Percentiles rank a stretch among this genome's conserved stretches.
phyloP scores from a whole-genome alignment of 2,888 invertebrate species.

The Crematogaster levior region DNA sequence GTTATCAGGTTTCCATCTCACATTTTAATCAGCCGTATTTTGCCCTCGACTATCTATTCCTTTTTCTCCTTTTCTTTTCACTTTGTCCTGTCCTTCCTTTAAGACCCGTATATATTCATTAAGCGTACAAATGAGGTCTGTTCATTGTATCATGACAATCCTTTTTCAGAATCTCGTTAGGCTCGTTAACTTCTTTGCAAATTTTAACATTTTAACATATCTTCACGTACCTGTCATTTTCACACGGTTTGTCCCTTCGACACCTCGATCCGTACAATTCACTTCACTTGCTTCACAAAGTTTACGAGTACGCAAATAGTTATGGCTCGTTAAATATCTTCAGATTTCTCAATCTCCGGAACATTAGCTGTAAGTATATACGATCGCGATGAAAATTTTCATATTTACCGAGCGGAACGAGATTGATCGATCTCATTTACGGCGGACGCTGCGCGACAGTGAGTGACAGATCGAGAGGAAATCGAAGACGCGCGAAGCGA shows the following conservation, averaged over 20 bases:
- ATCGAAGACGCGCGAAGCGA: constrained; percentile 3
- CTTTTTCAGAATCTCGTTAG: background rate
- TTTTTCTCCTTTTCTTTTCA: background rate
- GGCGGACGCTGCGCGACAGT: constrained; percentile 16
- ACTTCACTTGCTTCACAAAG: background rate
- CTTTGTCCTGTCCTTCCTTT: constrained; percentile 5
- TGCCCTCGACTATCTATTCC: constrained; percentile 17
- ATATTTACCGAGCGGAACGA: constrained; percentile 25
- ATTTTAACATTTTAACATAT: background rate
- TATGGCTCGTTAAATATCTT: constrained; percentile 3
- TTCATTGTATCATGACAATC: constrained; percentile 8
- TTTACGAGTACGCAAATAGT: constrained; percentile 2
- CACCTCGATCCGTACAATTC: background rate
- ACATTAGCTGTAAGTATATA: constrained; percentile 25
- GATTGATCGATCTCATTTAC: constrained; percentile 27
- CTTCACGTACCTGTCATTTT: constrained; percentile 6
- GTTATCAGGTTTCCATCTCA: constrained; percentile 20
- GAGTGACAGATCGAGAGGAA: constrained; percentile 33
- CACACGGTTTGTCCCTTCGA: background rate
- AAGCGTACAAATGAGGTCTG: background rate
- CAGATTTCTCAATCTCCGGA: constrained; percentile 19
- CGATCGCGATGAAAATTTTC: background rate
- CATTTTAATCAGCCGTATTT: constrained; percentile 25
- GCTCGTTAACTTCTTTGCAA: background rate
- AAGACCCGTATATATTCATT: constrained; percentile 16